A percentile compares a stretch with the other conserved stretches of the same genome.
Evolutionary conservation across 2,797 vertebrate species (phyloP).

Genomic region (Enteromius thamalakanensis): DNA sequence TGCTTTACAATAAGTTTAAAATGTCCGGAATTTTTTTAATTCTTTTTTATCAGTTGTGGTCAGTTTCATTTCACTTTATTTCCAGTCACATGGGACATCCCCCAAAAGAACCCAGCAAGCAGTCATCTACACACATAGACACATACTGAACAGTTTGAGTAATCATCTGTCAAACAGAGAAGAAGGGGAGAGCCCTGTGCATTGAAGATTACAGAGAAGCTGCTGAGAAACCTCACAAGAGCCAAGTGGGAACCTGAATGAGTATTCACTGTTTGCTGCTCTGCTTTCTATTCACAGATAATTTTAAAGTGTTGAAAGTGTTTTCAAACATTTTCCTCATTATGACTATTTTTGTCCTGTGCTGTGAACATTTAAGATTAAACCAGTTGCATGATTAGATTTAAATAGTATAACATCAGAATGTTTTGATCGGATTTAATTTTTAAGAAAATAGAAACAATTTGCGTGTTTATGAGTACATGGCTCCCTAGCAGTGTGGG

Average conservation of each 20-base stretch:
- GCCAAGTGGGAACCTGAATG: conserved; percentile 25
- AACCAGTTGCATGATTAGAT: background rate
- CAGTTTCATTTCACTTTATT: conserved; percentile 33
- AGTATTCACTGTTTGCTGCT: conserved; percentile 10
- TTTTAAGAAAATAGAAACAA: background rate
- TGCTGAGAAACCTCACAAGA: conserved; percentile 41
- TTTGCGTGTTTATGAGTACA: background rate
- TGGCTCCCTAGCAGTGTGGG: conserved; percentile 4
- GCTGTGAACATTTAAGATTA: conserved; percentile 7
- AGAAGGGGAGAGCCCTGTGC: conserved; percentile 50
- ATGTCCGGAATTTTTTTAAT: conserved; percentile 1
- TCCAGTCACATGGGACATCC: conserved; percentile 43
- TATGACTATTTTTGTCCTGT: conserved; percentile 9
- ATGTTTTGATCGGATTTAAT: conserved; percentile 1
- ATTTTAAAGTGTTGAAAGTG: background rate
- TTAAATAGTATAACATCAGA: background rate
- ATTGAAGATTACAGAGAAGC: conserved; percentile 47
- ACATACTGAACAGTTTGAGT: conserved; percentile 44
- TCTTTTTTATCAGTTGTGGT: conserved; percentile 29
- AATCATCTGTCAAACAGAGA: conserved; percentile 55
- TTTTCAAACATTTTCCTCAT: conserved; percentile 5
- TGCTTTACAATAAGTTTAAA: background rate
- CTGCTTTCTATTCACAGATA: conserved; percentile 30
- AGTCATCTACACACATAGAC: conserved; percentile 27
- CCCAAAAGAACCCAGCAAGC: conserved; percentile 24